Percentiles rank a stretch among this genome's conserved stretches.
phyloP scores from a whole-genome alignment of 2,888 invertebrate species.

The Caradrina clavipalpis region DNA sequence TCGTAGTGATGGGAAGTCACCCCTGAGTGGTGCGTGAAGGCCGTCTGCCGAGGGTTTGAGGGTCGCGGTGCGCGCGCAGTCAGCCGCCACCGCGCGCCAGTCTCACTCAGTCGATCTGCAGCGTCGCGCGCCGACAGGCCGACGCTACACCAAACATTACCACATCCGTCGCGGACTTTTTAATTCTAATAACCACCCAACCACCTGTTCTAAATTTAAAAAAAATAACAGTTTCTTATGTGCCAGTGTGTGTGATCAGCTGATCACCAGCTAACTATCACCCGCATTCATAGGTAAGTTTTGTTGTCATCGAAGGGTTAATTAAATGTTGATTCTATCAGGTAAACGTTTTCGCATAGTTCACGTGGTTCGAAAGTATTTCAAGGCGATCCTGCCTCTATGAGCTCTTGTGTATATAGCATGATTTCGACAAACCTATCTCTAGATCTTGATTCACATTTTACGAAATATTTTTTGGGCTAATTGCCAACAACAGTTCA shows the following conservation, averaged over 20 bases:
- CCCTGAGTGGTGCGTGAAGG: conserved; percentile 70
- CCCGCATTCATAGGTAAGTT: conserved; percentile 78
- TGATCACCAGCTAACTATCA: conserved; percentile 62
- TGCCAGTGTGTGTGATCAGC: conserved; percentile 60
- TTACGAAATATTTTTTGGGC: conserved; percentile 35
- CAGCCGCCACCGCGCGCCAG: conserved; percentile 53
- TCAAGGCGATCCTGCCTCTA: conserved; percentile 88
- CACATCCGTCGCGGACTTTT: conserved; percentile 60
- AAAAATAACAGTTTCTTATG: conserved; percentile 51
- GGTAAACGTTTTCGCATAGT: conserved; percentile 87
- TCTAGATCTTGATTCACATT: conserved; percentile 40
- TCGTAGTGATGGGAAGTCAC: conserved; percentile 58
- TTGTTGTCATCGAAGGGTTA: conserved; percentile 67
- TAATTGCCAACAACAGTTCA: conserved; percentile 32
- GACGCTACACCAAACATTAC: conserved; percentile 63
- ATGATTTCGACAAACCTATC: conserved; percentile 65
- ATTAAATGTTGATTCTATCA: conserved; percentile 81
- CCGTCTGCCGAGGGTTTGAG: conserved; percentile 71
- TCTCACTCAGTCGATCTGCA: conserved; percentile 84
- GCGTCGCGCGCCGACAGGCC: conserved; percentile 81
- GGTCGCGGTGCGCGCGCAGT: conserved; percentile 79
- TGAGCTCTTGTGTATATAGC: conserved; percentile 71
- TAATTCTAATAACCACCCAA: conserved; percentile 64
- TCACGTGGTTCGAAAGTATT: conserved; percentile 89
- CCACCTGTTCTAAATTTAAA: conserved; percentile 55